Conservation (phyloP, 2,113 vertebrate species). For the Myocastor coypus region DNA sequence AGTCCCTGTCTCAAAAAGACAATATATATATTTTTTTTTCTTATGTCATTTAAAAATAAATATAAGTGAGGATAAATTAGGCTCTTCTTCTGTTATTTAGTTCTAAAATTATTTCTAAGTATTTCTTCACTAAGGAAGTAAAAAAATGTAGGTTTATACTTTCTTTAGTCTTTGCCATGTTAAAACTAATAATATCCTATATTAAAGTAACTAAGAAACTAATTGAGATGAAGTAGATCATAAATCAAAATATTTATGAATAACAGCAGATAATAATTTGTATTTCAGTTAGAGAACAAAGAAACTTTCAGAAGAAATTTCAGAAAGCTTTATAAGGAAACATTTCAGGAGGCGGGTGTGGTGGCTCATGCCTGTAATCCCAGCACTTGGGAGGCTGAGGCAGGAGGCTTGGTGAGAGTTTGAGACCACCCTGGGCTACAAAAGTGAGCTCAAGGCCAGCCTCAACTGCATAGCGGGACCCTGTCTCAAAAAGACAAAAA, state of each 20-base stretch:
- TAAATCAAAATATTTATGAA: constrained; percentile 65
- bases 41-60: neutral
- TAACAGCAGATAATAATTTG: constrained; percentile 66
- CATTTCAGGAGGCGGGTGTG: no score
- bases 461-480: no score
- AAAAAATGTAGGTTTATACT: constrained; percentile 49
- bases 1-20: no score
- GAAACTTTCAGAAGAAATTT: no score
- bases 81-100: neutral
- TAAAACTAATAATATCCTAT: constrained; percentile 72
- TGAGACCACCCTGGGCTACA: no score
- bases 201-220: constrained; percentile 51
- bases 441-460: no score
- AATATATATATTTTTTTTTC: no score
- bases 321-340: neutral
- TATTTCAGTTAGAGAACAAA: constrained; percentile 65
- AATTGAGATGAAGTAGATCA: constrained; percentile 70
- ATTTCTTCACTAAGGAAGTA: constrained; percentile 46
- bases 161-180: constrained; percentile 61
- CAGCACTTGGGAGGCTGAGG: no score
- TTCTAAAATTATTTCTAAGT: neutral
- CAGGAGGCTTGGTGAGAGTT: no score
- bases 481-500: no score
- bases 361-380: no score
- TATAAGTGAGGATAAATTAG: neutral